Conservation (phyloP, 92 coral and sea anemone species). For the Umimayanthus chanpuru region DNA sequence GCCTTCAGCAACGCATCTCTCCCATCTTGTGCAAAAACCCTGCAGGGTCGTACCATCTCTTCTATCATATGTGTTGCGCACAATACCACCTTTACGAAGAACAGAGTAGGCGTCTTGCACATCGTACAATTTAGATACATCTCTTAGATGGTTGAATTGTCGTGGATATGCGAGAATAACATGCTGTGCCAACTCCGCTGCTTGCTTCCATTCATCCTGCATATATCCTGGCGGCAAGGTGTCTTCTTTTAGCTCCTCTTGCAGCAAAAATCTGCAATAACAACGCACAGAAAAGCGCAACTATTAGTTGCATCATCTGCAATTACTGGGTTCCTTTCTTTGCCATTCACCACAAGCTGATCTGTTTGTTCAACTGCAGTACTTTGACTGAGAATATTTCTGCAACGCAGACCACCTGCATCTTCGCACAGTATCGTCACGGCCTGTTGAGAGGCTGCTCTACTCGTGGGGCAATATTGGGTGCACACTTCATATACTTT, state of each 20-base stretch:
- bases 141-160: constrained; percentile 23
- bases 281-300: constrained; percentile 23
- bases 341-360: neutral
- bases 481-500: neutral
- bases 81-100: constrained; percentile 26
- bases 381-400: constrained; percentile 1
- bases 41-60: neutral
- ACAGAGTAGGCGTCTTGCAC: constrained; percentile 34
- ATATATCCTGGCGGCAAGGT: neutral
- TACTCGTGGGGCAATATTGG: neutral
- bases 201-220: constrained; percentile 31
- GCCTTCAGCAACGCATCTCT: too few species aligned
- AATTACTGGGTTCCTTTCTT: neutral
- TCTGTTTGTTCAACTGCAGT: constrained; percentile 12
- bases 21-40: too few species aligned
- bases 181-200: constrained; percentile 28
- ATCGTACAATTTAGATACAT: constrained; percentile 21
- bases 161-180: neutral
- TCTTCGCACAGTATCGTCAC: neutral
- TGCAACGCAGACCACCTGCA: neutral
- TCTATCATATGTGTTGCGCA: constrained; percentile 35
- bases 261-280: neutral
- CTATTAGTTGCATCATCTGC: constrained; percentile 33
- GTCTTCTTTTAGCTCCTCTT: neutral
- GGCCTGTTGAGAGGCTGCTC: neutral